These are phyloP conservation scores for Chaenogobius annularis DNA, from an alignment of 2,113 vertebrate species.

Conservation along the genomic window DNA sequence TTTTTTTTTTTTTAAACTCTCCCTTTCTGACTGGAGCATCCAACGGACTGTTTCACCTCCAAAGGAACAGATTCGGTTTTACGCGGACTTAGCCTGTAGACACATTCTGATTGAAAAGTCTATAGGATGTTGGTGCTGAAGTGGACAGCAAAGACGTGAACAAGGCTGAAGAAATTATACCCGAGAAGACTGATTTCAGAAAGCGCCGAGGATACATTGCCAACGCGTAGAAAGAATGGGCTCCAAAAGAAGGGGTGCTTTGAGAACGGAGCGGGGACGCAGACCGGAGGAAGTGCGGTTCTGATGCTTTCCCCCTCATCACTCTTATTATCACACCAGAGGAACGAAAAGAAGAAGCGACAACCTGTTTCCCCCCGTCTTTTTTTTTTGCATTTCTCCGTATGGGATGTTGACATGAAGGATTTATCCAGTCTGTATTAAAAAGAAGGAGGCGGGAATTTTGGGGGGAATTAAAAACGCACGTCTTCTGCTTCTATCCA, in stretches of 20 bases:
- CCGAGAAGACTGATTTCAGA: not conserved
- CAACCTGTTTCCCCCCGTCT: constrained; percentile 58
- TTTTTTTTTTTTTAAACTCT: not conserved
- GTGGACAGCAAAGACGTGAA: constrained; percentile 32
- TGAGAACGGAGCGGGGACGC: constrained; percentile 45
- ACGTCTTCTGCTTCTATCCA: constrained; percentile 14
- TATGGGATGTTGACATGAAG: constrained; percentile 64
- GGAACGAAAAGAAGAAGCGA: constrained; percentile 28
- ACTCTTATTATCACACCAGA: constrained; percentile 40
- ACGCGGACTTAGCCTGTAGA: constrained; percentile 20
- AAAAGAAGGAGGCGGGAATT: constrained; percentile 18
- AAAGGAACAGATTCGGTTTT: constrained; percentile 17
- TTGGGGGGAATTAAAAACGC: constrained; percentile 51
- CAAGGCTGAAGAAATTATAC: not conserved
- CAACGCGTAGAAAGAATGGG: constrained; percentile 5
- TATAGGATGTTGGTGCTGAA: constrained; percentile 16
- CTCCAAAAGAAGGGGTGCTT: constrained; percentile 8
- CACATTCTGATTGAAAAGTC: not conserved
- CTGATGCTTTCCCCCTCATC: constrained; percentile 41
- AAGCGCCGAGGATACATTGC: not conserved
- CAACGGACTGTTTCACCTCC: constrained; percentile 18
- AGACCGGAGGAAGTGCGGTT: constrained; percentile 52
- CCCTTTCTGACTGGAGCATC: constrained; percentile 1
- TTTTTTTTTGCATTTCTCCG: constrained; percentile 16
- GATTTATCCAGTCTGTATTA: constrained; percentile 66